phyloP scores from a whole-genome alignment of 2,797 vertebrate species.

The Petrocephalus schoutedeni region DNA sequence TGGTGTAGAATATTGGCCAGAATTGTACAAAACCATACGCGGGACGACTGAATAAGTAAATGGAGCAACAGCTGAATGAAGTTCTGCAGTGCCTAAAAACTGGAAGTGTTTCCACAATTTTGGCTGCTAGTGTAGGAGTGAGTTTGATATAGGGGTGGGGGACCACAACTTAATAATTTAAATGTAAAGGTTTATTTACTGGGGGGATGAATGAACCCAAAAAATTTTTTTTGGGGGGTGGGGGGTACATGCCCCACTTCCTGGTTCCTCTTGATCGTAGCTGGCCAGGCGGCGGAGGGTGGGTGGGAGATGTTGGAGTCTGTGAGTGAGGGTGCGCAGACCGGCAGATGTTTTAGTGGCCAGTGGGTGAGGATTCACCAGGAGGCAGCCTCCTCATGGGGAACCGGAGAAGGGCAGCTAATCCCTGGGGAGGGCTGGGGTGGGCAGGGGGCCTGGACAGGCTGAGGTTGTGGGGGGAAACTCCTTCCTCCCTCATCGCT shows the following conservation, averaged over 20 bases:
- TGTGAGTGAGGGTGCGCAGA: not conserved
- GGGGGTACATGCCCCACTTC: not conserved
- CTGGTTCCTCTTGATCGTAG: not conserved
- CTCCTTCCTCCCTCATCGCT: not conserved
- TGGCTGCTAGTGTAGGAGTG: not conserved
- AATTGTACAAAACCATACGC: too few species aligned
- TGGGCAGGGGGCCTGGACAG: not conserved
- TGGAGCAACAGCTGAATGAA: too few species aligned
- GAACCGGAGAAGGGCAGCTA: constrained; percentile 19
- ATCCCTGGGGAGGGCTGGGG: not conserved
- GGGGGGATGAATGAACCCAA: not conserved
- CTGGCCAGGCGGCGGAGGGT: not conserved
- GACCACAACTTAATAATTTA: not conserved
- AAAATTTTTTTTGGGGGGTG: not conserved
- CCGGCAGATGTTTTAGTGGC: not conserved
- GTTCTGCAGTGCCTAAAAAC: too few species aligned
- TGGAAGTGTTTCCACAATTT: too few species aligned
- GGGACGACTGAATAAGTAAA: too few species aligned
- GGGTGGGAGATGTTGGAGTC: not conserved
- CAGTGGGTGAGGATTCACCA: not conserved
- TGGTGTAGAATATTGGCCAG: not conserved
- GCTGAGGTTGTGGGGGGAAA: not conserved
- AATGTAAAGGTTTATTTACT: not conserved
- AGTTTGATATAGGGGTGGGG: not conserved
- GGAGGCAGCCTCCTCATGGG: not conserved